phyloP scores from a whole-genome alignment of 1,140 invertebrate genomes.

The Himalopsyche phryganea region DNA sequence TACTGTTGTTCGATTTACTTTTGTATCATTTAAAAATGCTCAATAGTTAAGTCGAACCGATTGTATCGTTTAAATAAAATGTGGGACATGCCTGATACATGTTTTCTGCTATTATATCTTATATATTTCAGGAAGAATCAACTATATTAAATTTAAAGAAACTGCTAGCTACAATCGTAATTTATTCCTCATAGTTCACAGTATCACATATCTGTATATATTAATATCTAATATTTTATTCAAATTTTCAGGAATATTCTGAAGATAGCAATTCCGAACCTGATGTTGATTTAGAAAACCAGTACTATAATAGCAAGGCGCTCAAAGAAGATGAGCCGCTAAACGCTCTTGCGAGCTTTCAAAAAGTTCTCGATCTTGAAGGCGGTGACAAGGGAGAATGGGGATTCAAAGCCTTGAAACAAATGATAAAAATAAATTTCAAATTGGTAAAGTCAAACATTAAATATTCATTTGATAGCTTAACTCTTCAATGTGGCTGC shows the following conservation, averaged over 20 bases:
- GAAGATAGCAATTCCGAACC: conserved; percentile 97
- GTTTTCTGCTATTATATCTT: no score
- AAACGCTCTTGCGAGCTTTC: conserved; percentile 89
- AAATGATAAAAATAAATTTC: conserved; percentile 99
- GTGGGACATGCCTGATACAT: no score
- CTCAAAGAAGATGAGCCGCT: conserved; percentile 96
- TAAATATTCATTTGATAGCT: conserved; percentile 35
- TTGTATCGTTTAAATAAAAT: no score
- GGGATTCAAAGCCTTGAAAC: conserved; percentile 99
- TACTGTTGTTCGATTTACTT: no score
- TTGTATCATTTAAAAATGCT: no score
- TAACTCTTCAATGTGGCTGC: no score
- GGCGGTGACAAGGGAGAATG: conserved; percentile 98
- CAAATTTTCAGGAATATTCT: conserved; percentile 80
- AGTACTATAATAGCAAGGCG: conserved; percentile 99
- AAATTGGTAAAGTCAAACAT: conserved; percentile 73
- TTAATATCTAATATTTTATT: not conserved
- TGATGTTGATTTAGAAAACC: conserved; percentile 99
- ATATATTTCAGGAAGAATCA: no score
- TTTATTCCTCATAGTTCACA: no score
- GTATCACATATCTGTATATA: no score
- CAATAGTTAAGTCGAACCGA: no score
- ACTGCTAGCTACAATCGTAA: no score
- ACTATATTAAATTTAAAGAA: no score
- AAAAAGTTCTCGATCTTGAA: conserved; percentile 94